These are phyloP conservation scores for Artemia sp. DNA, from an alignment of 2,888 invertebrate genomes.

Conservation along the genomic window DNA sequence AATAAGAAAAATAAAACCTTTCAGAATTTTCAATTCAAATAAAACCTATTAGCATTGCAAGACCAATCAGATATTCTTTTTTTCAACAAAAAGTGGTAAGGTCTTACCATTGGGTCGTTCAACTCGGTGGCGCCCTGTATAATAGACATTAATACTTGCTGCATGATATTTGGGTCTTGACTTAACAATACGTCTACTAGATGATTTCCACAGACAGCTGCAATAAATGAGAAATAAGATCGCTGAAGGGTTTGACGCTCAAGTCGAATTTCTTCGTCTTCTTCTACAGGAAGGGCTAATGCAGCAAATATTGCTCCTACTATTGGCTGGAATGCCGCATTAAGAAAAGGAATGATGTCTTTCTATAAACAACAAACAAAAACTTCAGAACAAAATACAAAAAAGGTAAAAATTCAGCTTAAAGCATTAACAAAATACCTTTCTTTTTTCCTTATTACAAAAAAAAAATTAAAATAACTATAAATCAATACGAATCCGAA, in stretches of 20 bases:
- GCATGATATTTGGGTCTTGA: conserved; percentile 28
- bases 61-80: no score
- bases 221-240: conserved; percentile 36
- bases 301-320: conserved; percentile 35
- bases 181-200: conserved; percentile 34
- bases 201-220: conserved; percentile 36
- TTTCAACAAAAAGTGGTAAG: no score
- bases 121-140: conserved; percentile 37
- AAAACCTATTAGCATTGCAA: no score
- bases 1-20: no score
- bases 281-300: conserved; percentile 33
- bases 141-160: conserved; percentile 35
- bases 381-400: conserved; percentile 19
- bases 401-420: no score
- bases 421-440: no score
- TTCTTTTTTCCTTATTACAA: no score
- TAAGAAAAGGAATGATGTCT: conserved; percentile 36
- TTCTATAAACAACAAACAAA: conserved; percentile 33
- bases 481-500: no score
- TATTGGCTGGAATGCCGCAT: conserved; percentile 36
- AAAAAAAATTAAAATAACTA: no score
- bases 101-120: conserved; percentile 35
- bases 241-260: conserved; percentile 36
- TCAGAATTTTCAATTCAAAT: no score
- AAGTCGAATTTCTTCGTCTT: conserved; percentile 35